Evolutionary conservation across 2,797 vertebrate genomes (phyloP), one percentile per base, ranked within the genome.

Genomic region (Pseudopleuronectes americanus): DNA sequence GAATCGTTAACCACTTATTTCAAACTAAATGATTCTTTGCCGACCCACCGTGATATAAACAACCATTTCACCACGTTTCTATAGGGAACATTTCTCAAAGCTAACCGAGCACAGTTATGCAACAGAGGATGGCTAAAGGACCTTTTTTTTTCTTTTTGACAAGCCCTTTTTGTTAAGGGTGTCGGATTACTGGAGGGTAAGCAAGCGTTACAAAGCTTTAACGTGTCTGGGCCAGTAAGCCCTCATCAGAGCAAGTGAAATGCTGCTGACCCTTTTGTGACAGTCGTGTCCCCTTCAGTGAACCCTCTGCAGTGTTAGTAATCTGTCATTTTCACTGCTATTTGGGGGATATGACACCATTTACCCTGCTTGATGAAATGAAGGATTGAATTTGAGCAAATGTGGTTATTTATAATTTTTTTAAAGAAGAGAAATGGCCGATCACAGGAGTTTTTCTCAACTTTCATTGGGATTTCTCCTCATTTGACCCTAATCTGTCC

Each of bases 171-270:
- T 64, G 3, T 51, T 52, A 12, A 57, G 45, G 61, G 56, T 49
- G 67, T 22, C 17, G 64, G 68, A 74, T 73, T 80, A 77, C 31
- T 61, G 67, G 51, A 69, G 64, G 55, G 64, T 75, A 70, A 67
- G 74, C 21, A 57, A 48, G 43, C 21, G 31, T 77, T 24, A 59
- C 70, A 71, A 61, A 74, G 64, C 48, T 4, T 21, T 68, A 54
- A 68, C 55, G 48, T 59, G 49, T 72, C 49, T 43, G 57, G 61
- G 49, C 54, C 66, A 62, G 64, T 73, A 58, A 74, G 58, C 66
- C 55, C 21, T 73, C 57, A 64, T 56, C 55, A 75, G 71, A 70
- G 62, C 45, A 2, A 57, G 47, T 31, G 51, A 69, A 69, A 67
- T 53, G 51, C 64, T 65, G 64, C 51, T 80, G 76, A 71, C 68